These are phyloP conservation scores for Neodiprion fabricii DNA, from an alignment of 1,140 invertebrate species.

Conservation along the genomic window DNA sequence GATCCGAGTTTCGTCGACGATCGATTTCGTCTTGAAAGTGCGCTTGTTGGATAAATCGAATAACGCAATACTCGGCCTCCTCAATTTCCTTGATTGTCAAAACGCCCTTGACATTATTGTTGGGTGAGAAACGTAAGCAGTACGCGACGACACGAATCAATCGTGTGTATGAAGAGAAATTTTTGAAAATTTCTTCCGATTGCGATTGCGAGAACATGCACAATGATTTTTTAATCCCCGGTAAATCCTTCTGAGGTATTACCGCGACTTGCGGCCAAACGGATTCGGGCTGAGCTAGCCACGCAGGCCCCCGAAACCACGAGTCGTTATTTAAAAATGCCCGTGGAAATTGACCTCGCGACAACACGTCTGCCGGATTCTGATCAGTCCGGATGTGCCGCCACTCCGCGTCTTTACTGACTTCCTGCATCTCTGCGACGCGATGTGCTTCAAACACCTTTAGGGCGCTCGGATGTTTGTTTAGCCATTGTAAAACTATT, in stretches of 20 bases:
- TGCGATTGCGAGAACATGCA: constrained; percentile 20
- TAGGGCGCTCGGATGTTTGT: constrained; percentile 6
- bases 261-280: constrained; percentile 19
- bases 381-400: constrained; percentile 21
- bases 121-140: neutral
- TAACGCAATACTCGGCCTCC: constrained; percentile 21
- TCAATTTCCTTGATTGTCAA: constrained; percentile 20
- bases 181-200: constrained; percentile 19
- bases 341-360: constrained; percentile 22
- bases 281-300: constrained; percentile 20
- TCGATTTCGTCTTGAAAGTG: constrained; percentile 23
- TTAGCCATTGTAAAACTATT: constrained; percentile 9
- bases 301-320: constrained; percentile 24
- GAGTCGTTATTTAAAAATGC: constrained; percentile 20
- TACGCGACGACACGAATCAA: neutral
- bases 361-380: constrained; percentile 24
- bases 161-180: neutral
- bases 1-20: constrained; percentile 27
- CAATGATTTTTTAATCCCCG: constrained; percentile 23
- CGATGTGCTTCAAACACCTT: constrained; percentile 22
- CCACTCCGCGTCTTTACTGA: constrained; percentile 18
- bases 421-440: constrained; percentile 23
- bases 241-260: constrained; percentile 16
- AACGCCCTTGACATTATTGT: constrained; percentile 16
- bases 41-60: constrained; percentile 20